Evolutionary conservation across 2,888 invertebrate genomes (phyloP), one percentile per base, ranked within the genome.

Genomic region (Chelonus formosanus): DNA sequence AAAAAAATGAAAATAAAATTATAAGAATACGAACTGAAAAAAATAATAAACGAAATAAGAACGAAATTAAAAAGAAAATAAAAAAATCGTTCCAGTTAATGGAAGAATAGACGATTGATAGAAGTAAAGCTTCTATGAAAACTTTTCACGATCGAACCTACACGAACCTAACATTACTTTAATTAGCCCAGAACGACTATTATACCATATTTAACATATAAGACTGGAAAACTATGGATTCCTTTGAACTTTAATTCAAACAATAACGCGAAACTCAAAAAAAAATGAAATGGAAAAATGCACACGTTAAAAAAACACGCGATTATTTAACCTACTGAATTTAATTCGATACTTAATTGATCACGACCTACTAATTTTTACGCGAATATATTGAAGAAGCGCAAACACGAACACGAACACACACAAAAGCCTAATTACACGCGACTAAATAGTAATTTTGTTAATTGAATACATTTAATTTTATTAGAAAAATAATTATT

Each of bases 221-320:
- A 63, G 67, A 61, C 59, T 75, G 73, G 73, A 75, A 74, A 72
- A 73, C 73, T 63, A 60, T 67, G 74, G 71, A 75, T 75, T 74
- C 68, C 59, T 70, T 74, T 71, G 72, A 73, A 73, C 61, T 52
- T 43, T 36, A 31, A 66, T 72, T 72, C 71, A 70, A 72, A 65
- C 61, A 34, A 32, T 61, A 71, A 71, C 63, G 61, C 43, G 60
- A 57, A 53, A 69, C 40, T 69, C 50, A 64, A 67, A 59, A 54
- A 43, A 61, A 67, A 65, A 43, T 6, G 31, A 56, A 67, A 63
- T 45, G 20, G 31, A 50, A 61, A 62, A 62, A 70, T 44, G 52
- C 66, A 56, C 65, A 58, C 47, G 63, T 20, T 20, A 55, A 35
- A 48, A 44, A 44, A 50, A 45, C 35, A 31, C 40, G 32, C 45